Conservation (phyloP, 2,113 vertebrate species). For the Neoarius graeffei region DNA sequence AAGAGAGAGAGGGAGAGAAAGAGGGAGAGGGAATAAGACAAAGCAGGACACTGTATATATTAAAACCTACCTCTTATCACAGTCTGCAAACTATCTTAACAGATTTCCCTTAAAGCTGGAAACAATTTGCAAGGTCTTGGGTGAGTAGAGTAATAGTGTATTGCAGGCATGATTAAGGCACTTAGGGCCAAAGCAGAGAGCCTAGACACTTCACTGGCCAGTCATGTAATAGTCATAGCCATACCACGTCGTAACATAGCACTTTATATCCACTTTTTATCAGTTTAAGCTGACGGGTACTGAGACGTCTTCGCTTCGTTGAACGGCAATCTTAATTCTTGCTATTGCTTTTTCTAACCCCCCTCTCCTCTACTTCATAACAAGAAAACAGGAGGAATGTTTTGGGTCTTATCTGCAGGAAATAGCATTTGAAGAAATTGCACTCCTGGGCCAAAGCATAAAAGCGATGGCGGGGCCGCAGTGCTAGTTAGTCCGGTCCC, state of each 20-base stretch:
- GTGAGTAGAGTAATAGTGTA: constrained; percentile 68
- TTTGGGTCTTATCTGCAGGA: constrained; percentile 76
- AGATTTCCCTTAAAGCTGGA: constrained; percentile 71
- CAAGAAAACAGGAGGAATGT: constrained; percentile 64
- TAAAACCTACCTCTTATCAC: constrained; percentile 50
- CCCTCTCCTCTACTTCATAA: constrained; percentile 55
- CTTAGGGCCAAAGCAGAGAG: constrained; percentile 55
- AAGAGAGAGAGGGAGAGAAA: constrained; percentile 38
- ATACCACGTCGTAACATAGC: neutral
- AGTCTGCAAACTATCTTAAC: constrained; percentile 62
- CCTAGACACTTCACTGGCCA: constrained; percentile 52
- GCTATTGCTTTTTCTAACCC: constrained; percentile 6
- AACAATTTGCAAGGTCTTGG: constrained; percentile 73
- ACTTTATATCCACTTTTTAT: neutral
- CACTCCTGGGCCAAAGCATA: constrained; percentile 71
- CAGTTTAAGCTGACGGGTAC: neutral
- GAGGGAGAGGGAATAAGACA: constrained; percentile 14
- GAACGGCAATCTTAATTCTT: constrained; percentile 4
- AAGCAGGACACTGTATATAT: constrained; percentile 40
- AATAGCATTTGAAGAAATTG: constrained; percentile 76
- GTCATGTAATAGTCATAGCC: neutral
- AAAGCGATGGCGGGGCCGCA: constrained; percentile 69
- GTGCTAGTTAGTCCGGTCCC: constrained; percentile 74
- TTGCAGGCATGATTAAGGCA: constrained; percentile 67
- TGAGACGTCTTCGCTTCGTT: neutral